Evolutionary conservation across 2,888 invertebrate genomes (phyloP).

Genomic region (Cephus spinipes): DNA sequence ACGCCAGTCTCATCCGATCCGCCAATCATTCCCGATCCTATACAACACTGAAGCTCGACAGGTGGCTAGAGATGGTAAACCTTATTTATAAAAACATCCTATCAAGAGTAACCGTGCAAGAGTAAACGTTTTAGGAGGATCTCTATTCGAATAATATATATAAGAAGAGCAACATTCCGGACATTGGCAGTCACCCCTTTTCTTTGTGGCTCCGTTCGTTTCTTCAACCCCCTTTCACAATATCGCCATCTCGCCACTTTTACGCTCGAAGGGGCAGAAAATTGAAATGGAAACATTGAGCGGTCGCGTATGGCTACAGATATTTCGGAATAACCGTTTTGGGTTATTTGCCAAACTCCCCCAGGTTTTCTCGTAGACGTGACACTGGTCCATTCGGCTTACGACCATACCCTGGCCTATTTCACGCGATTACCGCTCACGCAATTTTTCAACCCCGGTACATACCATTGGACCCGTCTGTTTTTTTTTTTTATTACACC

Average conservation of each 20-base stretch:
- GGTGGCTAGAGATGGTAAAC: background rate
- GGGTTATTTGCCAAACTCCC: constrained; percentile 44
- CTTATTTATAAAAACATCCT: background rate
- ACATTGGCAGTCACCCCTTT: constrained; percentile 1
- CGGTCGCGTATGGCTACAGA: constrained; percentile 54
- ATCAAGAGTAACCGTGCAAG: background rate
- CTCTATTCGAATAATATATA: background rate
- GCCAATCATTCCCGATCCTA: background rate
- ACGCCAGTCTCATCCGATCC: background rate
- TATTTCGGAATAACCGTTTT: constrained; percentile 58
- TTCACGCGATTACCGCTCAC: constrained; percentile 9
- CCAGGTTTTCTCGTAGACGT: constrained; percentile 1
- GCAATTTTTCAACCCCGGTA: background rate
- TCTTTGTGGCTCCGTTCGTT: constrained; percentile 6
- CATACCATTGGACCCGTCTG: background rate
- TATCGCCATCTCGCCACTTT: constrained; percentile 59
- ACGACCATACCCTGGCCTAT: constrained; percentile 11
- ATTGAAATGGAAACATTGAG: constrained; percentile 61
- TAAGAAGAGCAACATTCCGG: background rate
- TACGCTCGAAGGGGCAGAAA: constrained; percentile 59
- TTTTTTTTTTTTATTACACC: background rate
- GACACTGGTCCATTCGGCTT: constrained; percentile 15
- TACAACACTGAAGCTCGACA: too few species aligned
- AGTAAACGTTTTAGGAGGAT: background rate
- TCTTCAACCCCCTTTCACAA: constrained; percentile 33